Evolutionary conservation across 2,888 invertebrate genomes (phyloP).

Genomic region (Amphipoea oculea): DNA sequence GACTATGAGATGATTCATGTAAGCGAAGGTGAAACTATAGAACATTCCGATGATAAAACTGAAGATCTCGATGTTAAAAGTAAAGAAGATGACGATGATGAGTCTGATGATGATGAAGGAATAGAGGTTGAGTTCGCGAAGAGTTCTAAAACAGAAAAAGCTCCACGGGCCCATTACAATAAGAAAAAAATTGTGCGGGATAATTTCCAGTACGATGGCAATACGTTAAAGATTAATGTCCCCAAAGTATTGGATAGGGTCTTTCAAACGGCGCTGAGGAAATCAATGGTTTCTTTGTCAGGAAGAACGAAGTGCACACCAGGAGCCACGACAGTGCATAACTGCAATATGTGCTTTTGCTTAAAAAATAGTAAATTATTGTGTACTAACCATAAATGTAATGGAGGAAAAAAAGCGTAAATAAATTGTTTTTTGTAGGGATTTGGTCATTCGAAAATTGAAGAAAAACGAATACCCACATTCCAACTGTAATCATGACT

Average conservation of each 20-base stretch:
- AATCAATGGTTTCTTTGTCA: conserved; percentile 75
- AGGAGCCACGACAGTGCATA: conserved; percentile 65
- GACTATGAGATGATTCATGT: conserved; percentile 29
- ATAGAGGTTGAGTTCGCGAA: conserved; percentile 27
- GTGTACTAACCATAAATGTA: conserved; percentile 77
- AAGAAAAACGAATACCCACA: background rate
- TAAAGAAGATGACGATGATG: conserved; percentile 42
- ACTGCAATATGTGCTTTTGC: conserved; percentile 82
- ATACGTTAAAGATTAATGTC: conserved; percentile 65
- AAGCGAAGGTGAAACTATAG: conserved; percentile 10
- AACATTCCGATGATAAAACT: background rate
- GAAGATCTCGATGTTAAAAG: conserved; percentile 13
- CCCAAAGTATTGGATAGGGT: conserved; percentile 72
- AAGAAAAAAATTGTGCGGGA: too few relatives aligned
- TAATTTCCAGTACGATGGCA: conserved; percentile 34
- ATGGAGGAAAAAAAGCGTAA: background rate
- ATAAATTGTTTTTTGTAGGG: conserved; percentile 22
- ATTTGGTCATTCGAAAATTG: background rate
- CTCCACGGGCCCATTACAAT: background rate
- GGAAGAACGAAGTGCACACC: conserved; percentile 70
- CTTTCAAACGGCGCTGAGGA: conserved; percentile 73
- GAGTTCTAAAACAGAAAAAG: background rate
- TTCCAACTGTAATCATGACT: too few relatives aligned
- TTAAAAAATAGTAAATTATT: conserved; percentile 78
- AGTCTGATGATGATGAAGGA: conserved; percentile 54